phyloP scores from a whole-genome alignment of 2,113 vertebrate species.

The Orcinus orca region DNA sequence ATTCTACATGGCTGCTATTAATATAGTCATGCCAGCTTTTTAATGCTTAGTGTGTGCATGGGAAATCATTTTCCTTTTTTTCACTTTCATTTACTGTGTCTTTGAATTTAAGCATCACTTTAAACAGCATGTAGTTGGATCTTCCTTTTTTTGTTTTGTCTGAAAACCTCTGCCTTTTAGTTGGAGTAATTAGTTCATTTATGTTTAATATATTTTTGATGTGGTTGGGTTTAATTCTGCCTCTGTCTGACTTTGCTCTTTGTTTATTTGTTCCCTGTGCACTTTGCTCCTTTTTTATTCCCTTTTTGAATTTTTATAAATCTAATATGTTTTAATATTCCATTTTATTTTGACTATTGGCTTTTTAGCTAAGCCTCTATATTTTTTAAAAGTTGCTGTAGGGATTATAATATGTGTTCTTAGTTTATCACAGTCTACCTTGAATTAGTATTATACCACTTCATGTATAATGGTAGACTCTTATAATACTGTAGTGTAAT shows the following conservation, averaged over 20 bases:
- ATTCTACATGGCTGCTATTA: neutral
- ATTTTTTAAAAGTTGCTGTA: neutral
- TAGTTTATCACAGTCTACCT: neutral
- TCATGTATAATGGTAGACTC: neutral
- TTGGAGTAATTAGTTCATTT: neutral
- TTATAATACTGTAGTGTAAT: neutral
- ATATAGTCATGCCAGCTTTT: neutral
- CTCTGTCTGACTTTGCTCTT: neutral
- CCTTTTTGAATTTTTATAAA: neutral
- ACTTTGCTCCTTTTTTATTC: neutral
- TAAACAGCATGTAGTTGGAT: neutral
- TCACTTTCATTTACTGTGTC: neutral
- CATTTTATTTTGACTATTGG: neutral
- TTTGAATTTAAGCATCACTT: neutral
- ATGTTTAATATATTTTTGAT: neutral
- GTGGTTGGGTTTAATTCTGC: neutral
- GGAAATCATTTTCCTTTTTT: neutral
- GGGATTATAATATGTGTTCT: neutral
- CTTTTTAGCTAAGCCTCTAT: neutral
- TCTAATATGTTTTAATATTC: neutral
- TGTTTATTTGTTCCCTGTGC: neutral
- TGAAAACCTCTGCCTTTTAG: constrained; percentile 9
- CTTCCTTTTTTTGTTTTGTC: neutral
- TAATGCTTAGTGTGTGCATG: neutral
- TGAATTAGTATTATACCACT: neutral